phyloP scores from a whole-genome alignment of 30 jellyfish, hydroid and myxozoan genomes.

The Morbakka virulenta region DNA sequence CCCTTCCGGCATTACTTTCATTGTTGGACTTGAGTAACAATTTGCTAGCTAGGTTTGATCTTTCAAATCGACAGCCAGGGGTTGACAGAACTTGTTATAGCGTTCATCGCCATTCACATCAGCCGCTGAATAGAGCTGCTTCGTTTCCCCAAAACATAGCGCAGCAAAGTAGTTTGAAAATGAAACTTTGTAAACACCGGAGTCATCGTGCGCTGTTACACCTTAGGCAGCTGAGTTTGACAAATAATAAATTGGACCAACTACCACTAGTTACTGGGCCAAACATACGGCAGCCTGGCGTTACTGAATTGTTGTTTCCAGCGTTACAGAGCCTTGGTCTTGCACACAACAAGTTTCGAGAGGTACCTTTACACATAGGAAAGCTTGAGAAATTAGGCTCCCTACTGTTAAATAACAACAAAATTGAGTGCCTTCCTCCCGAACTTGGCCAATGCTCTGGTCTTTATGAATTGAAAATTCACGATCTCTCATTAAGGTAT shows the following conservation, averaged over 20 bases:
- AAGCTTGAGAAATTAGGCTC: constrained; percentile 43
- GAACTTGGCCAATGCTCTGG: constrained; percentile 80
- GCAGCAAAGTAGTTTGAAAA: neutral
- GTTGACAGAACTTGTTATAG: constrained; percentile 19
- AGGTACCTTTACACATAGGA: constrained; percentile 73
- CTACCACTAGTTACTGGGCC: neutral
- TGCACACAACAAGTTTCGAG: constrained; percentile 42
- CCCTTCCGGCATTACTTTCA: constrained; percentile 47
- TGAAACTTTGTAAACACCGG: constrained; percentile 68
- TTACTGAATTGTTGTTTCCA: constrained; percentile 28
- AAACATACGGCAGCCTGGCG: constrained; percentile 14
- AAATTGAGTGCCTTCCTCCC: constrained; percentile 61
- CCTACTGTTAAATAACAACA: constrained; percentile 38
- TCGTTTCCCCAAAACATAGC: constrained; percentile 10
- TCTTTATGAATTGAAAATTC: constrained; percentile 62
- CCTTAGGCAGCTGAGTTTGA: constrained; percentile 41
- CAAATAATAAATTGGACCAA: constrained; percentile 46
- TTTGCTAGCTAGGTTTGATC: constrained; percentile 29
- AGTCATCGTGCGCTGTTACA: constrained; percentile 53
- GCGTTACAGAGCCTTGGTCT: constrained; percentile 53
- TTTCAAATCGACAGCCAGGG: constrained; percentile 17
- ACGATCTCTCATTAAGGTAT: constrained; percentile 46
- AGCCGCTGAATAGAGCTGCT: neutral
- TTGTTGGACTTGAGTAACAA: constrained; percentile 66
- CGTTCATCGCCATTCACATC: neutral